phyloP scores from a whole-genome alignment of 1,140 invertebrate species.

The Parapsyche elsis region DNA sequence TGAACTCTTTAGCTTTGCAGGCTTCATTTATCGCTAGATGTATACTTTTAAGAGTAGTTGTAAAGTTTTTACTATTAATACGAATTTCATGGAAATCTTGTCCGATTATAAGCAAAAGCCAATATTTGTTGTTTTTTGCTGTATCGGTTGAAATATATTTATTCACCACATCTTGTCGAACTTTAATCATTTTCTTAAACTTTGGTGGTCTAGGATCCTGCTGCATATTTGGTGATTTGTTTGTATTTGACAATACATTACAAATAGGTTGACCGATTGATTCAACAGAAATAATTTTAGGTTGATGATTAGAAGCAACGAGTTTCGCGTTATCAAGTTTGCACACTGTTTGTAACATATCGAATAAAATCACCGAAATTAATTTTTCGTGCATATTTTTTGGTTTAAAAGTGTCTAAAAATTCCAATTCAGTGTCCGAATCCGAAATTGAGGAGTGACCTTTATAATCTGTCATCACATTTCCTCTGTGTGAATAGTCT shows the following conservation, averaged over 20 bases:
- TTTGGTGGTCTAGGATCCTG: not conserved
- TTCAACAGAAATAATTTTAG: too few relatives aligned
- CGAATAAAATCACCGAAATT: constrained; percentile 57
- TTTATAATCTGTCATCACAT: constrained; percentile 39
- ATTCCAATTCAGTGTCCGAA: constrained; percentile 13
- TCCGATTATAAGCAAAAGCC: not conserved
- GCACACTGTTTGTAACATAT: constrained; percentile 60
- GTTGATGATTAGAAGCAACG: not conserved
- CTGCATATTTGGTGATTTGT: not conserved
- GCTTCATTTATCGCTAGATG: not conserved
- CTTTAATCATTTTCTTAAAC: not conserved
- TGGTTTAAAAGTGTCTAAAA: constrained; percentile 40
- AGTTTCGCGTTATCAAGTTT: constrained; percentile 45
- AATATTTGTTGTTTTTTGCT: not conserved
- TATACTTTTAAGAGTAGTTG: not conserved
- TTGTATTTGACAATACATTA: too few relatives aligned
- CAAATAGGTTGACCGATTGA: too few relatives aligned
- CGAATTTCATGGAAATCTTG: not conserved
- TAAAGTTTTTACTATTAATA: not conserved
- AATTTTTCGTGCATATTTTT: constrained; percentile 41
- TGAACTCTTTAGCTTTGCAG: not conserved
- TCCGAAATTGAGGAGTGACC: constrained; percentile 14
- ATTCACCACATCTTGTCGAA: too few relatives aligned
- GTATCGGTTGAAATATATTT: too few relatives aligned
- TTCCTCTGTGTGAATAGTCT: constrained; percentile 22